Percentiles rank a stretch among this genome's conserved stretches.
These are phyloP conservation scores for Cyphomyrmex costatus DNA, from an alignment of 1,140 invertebrate species.

Conservation along the genomic window DNA sequence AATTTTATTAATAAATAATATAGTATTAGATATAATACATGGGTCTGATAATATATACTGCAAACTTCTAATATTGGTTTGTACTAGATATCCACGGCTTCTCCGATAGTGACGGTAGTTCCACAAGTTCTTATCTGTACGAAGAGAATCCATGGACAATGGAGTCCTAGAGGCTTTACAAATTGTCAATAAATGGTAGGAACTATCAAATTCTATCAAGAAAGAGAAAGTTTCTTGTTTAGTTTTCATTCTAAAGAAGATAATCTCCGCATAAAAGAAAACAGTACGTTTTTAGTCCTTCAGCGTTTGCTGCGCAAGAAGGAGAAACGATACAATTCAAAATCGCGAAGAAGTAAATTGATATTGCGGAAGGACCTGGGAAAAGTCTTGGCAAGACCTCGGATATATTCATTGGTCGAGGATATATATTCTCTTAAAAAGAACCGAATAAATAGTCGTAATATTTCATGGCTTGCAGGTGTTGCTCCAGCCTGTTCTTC, in stretches of 20 bases:
- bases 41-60: not conserved
- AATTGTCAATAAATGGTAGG: slow-evolving; percentile 56
- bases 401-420: slow-evolving; percentile 56
- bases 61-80: slow-evolving; percentile 54
- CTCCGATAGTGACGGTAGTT: slow-evolving; percentile 43
- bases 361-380: slow-evolving; percentile 39
- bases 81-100: slow-evolving; percentile 32
- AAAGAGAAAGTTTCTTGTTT: slow-evolving; percentile 52
- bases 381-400: slow-evolving; percentile 43
- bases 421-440: slow-evolving; percentile 48
- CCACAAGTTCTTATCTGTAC: slow-evolving; percentile 50
- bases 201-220: slow-evolving; percentile 41
- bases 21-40: slow-evolving; percentile 5
- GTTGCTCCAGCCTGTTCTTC: slow-evolving; percentile 51
- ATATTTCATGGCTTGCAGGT: slow-evolving; percentile 56
- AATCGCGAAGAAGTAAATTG: slow-evolving; percentile 54
- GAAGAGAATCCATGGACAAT: slow-evolving; percentile 22
- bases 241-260: slow-evolving; percentile 21
- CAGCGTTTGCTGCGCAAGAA: slow-evolving; percentile 22
- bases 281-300: slow-evolving; percentile 19
- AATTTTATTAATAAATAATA: slow-evolving; percentile 3
- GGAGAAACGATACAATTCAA: slow-evolving; percentile 22
- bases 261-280: slow-evolving; percentile 29
- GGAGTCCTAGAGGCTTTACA: slow-evolving; percentile 49
- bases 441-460: slow-evolving; percentile 61